These are phyloP conservation scores for Pongo pygmaeus DNA, from an alignment of 2,113 vertebrate species.

Conservation along the genomic window DNA sequence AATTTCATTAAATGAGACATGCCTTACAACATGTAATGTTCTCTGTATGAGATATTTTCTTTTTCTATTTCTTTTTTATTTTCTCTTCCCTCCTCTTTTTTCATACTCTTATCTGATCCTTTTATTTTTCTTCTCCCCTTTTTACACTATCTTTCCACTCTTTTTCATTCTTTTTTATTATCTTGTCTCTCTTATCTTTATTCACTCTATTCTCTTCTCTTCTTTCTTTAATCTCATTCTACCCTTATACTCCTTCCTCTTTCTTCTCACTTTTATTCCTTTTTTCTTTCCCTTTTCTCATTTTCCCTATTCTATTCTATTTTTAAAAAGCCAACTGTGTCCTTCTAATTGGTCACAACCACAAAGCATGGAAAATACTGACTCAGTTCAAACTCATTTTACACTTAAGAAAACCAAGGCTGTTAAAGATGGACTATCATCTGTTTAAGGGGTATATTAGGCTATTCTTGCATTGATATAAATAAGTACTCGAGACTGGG, in stretches of 20 bases:
- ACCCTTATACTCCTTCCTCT: neutral
- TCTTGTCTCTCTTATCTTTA: neutral
- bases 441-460: neutral
- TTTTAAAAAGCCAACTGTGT: neutral
- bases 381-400: neutral
- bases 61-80: neutral
- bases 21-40: neutral
- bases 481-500: too few relatives aligned
- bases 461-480: too few relatives aligned
- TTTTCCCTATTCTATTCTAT: neutral
- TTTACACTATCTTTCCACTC: neutral
- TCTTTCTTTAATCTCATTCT: neutral
- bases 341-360: neutral
- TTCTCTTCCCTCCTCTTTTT: neutral
- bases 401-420: neutral
- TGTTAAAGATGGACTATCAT: neutral
- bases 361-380: neutral
- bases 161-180: neutral
- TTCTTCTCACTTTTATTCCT: neutral
- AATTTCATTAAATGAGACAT: neutral
- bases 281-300: neutral
- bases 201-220: neutral
- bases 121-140: neutral
- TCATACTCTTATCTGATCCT: neutral
- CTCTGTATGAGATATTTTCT: neutral